phyloP scores from a whole-genome alignment of 92 coral and sea anemone genomes.

The Palythoa grandis region DNA sequence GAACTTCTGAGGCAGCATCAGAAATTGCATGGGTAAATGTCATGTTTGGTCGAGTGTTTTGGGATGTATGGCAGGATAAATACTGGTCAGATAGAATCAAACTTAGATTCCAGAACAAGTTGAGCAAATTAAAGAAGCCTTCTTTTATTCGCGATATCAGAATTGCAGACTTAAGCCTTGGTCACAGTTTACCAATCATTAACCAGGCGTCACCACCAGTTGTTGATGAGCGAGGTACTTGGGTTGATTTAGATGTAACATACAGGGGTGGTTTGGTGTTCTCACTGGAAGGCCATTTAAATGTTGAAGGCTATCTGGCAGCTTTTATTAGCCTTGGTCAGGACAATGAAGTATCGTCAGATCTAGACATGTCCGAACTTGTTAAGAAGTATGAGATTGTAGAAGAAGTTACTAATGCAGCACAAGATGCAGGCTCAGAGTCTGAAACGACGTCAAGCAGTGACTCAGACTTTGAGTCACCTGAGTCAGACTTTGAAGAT shows the following conservation, averaged over 20 bases:
- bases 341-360: constrained; percentile 69
- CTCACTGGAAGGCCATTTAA: constrained; percentile 89
- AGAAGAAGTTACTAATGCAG: constrained; percentile 66
- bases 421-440: constrained; percentile 50
- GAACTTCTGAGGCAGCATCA: constrained; percentile 51
- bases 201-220: constrained; percentile 81
- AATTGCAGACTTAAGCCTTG: constrained; percentile 87
- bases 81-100: constrained; percentile 97
- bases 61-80: constrained; percentile 98
- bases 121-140: constrained; percentile 85
- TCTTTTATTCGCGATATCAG: constrained; percentile 93
- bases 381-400: constrained; percentile 72
- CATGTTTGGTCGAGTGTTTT: constrained; percentile 89
- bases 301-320: constrained; percentile 88
- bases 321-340: constrained; percentile 83
- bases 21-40: constrained; percentile 96
- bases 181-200: constrained; percentile 87
- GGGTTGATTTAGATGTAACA: constrained; percentile 97
- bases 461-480: constrained; percentile 91
- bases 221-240: constrained; percentile 88
- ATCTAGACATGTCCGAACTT: constrained; percentile 87
- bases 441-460: constrained; percentile 87
- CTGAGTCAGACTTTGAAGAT: constrained; percentile 85
- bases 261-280: constrained; percentile 93
- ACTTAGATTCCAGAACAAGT: constrained; percentile 93